A percentile compares a stretch with the other conserved stretches of the same genome.
These are phyloP conservation scores for Lineus longissimus DNA, from an alignment of 1,140 invertebrate species.

Conservation along the genomic window DNA sequence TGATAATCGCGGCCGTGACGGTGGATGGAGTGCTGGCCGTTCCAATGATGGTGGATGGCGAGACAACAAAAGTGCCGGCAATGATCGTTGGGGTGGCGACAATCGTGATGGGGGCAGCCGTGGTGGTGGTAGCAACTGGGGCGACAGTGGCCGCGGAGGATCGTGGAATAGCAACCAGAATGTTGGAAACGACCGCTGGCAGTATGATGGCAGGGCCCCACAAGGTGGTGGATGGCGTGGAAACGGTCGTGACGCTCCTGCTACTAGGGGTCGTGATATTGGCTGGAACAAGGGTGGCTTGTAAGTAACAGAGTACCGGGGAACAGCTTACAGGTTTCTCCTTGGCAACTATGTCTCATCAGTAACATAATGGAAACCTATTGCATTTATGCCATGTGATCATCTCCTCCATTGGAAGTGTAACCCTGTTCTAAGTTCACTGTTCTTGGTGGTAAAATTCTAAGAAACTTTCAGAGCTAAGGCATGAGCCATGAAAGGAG, in stretches of 20 bases:
- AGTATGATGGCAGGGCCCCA: not conserved
- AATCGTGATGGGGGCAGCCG: slow-evolving; percentile 11
- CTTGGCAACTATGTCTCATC: no score
- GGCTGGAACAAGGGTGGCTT: not conserved
- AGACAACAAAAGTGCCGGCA: not conserved
- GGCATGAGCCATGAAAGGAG: no score
- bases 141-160: slow-evolving; percentile 11
- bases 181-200: not conserved
- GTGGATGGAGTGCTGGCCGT: not conserved
- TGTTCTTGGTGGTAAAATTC: no score
- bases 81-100: not conserved
- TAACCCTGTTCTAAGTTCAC: no score
- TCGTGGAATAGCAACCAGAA: not conserved
- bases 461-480: no score
- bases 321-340: no score
- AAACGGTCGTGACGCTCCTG: not conserved
- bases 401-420: no score
- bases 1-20: slow-evolving; percentile 26
- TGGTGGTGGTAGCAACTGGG: slow-evolving; percentile 18
- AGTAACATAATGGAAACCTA: no score
- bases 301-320: no score
- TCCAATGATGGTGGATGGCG: not conserved
- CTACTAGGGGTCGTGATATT: not conserved
- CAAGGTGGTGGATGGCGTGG: no score
- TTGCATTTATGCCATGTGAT: no score